A percentile compares a stretch with the other conserved stretches of the same genome.
Conservation (phyloP, 1,140 invertebrate genomes). For the Octopus bimaculoides region DNA sequence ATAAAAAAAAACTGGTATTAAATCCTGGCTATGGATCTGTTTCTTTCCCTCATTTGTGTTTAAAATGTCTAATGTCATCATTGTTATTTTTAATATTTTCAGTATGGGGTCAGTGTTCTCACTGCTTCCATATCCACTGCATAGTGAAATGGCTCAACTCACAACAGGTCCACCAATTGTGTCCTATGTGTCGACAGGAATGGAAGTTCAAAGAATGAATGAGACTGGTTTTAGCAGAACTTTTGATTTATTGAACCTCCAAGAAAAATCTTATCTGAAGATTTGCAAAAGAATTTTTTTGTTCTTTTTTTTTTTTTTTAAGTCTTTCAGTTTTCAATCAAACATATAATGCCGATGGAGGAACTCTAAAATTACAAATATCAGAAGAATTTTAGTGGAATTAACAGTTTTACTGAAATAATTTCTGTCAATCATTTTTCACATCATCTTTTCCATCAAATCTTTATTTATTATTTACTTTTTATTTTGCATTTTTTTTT, state of each 20-base stretch:
- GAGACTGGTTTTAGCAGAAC: too few species aligned
- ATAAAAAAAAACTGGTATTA: too few species aligned
- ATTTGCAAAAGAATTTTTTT: neutral
- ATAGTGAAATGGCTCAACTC: conserved; percentile 99
- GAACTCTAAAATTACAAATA: neutral
- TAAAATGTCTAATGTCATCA: too few species aligned
- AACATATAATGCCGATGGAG: neutral
- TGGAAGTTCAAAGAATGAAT: conserved; percentile 92
- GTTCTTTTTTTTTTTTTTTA: neutral
- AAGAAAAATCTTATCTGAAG: neutral
- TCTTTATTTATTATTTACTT: too few species aligned
- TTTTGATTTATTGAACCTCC: neutral
- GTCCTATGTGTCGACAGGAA: conserved; percentile 98
- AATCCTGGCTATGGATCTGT: too few species aligned
- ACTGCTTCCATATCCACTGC: conserved; percentile 99
- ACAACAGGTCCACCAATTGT: conserved; percentile 91
- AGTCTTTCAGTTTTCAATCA: neutral
- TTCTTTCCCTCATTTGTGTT: too few species aligned
- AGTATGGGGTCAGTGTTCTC: conserved; percentile 98
- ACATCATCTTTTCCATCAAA: too few species aligned
- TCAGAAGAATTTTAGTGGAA: too few species aligned
- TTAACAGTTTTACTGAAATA: too few species aligned
- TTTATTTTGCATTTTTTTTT: too few species aligned
- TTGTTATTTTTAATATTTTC: conserved; percentile 48
- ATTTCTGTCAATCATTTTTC: too few species aligned